phyloP scores from a whole-genome alignment of 2,113 vertebrate genomes.

The Oophaga pumilio region DNA sequence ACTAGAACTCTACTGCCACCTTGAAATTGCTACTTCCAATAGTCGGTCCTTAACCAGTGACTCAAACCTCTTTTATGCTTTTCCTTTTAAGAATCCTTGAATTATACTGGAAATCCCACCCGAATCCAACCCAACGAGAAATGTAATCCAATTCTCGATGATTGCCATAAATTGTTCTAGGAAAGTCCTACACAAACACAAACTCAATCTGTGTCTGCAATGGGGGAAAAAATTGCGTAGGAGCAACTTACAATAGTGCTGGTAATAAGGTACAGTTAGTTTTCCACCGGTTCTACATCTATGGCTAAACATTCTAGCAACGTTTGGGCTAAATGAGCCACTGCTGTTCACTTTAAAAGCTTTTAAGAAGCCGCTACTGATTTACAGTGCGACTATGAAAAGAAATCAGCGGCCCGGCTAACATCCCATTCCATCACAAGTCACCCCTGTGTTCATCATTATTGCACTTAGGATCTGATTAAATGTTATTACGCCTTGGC shows the following conservation, averaged over 20 bases:
- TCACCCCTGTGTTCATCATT: slow-evolving; percentile 28
- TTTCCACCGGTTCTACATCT: background rate
- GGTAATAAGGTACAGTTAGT: background rate
- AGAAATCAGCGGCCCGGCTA: slow-evolving; percentile 1
- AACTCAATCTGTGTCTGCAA: background rate
- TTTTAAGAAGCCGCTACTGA: slow-evolving; percentile 7
- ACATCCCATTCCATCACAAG: background rate
- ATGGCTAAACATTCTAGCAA: slow-evolving; percentile 2
- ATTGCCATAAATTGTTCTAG: background rate
- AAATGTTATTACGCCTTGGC: slow-evolving; percentile 11
- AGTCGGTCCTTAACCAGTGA: too few relatives aligned
- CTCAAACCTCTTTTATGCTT: background rate
- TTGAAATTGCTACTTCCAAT: too few relatives aligned
- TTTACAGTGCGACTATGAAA: background rate
- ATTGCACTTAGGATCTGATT: slow-evolving; percentile 38
- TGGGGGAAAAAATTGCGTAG: background rate
- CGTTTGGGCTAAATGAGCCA: background rate
- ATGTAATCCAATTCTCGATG: background rate
- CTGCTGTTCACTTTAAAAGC: slow-evolving; percentile 40
- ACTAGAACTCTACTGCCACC: too few relatives aligned
- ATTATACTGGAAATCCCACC: background rate
- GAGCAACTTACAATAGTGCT: background rate
- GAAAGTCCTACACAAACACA: background rate
- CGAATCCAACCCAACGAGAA: background rate
- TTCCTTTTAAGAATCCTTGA: background rate